A percentile compares a stretch with the other conserved stretches of the same genome.
phyloP scores from a whole-genome alignment of 2,888 invertebrate genomes.

The Melieria picta region DNA sequence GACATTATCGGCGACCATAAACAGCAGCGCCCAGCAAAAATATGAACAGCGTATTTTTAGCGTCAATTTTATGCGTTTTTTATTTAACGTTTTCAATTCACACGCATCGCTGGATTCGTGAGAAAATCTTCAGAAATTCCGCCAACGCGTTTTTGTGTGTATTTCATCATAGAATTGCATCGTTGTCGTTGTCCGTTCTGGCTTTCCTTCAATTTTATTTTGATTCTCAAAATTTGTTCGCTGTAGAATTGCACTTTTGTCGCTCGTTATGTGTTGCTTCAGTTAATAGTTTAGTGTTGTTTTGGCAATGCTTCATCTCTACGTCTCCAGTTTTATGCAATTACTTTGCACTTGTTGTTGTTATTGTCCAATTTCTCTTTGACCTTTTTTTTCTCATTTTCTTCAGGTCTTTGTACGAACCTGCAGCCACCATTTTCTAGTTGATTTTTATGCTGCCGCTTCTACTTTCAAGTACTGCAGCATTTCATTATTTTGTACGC shows the following conservation, averaged over 20 bases:
- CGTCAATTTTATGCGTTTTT: too few species aligned
- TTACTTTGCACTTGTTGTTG: not conserved
- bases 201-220: too few species aligned
- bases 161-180: too few species aligned
- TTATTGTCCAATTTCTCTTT: not conserved
- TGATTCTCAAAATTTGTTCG: too few species aligned
- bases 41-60: too few species aligned
- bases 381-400: not conserved
- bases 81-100: too few species aligned
- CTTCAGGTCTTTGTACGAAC: not conserved
- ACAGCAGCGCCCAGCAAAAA: too few species aligned
- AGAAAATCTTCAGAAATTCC: too few species aligned
- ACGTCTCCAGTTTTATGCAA: not conserved
- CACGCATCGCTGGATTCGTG: too few species aligned
- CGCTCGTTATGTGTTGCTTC: slow-evolving; percentile 8
- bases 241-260: not conserved
- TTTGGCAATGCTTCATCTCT: not conserved
- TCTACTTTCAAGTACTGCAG: slow-evolving; percentile 16
- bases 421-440: not conserved
- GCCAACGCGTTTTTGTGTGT: too few species aligned
- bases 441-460: not conserved
- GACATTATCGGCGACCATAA: too few species aligned
- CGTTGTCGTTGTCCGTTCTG: too few species aligned
- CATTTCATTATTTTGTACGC: slow-evolving; percentile 18
- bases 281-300: slow-evolving; percentile 12